Evolutionary conservation across 2,797 vertebrate species (phyloP), one percentile per base, ranked within the genome.

Genomic region (Coccyzus lansbergi): DNA sequence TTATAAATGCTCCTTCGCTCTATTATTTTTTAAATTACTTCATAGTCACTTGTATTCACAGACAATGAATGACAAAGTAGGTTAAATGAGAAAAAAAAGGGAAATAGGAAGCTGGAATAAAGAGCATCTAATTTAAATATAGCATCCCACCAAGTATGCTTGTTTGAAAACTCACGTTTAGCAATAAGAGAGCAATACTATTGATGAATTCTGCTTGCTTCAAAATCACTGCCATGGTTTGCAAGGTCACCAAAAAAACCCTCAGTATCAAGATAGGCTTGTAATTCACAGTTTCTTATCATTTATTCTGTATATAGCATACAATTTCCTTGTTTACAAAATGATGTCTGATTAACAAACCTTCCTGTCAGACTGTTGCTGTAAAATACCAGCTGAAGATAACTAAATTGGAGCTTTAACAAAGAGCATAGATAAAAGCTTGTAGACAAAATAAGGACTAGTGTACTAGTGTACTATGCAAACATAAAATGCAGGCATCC

Each of bases 261-360:
- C 31, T 89, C 75, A 42, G 9, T 68, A 79, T 28, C 7, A 7
- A 84, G 59, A 65, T 12, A 40, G 22, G 62, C 55, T 85, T 91
- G 46, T 90, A 96, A 82, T 44, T 88, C 74, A 78, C 29, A 90
- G 58, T 42, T 83, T 25, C 63, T 75, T 65, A 40, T 67, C 6
- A 10, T 72, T 94, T 81, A 48, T 78, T 80, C 88, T 89, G 44
- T 74, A 69, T 62, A 83, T 78, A 95, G 79, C 33, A 40, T 46
- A 78, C 21, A 6, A 51, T 96, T 96, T 86, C 49, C 75, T 91
- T 96, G 29, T 95, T 97, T 96, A 94, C 55, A 87, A 78, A 94
- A 80, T 67, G 2, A 79, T 22, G 7, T 71, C 78, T 94, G 78
- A 92, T 95, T 95, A 89, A 85, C 75, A 89, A 95, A 72, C 25